phyloP scores from a whole-genome alignment of 1,140 invertebrate genomes.

The Orius insidiosus region DNA sequence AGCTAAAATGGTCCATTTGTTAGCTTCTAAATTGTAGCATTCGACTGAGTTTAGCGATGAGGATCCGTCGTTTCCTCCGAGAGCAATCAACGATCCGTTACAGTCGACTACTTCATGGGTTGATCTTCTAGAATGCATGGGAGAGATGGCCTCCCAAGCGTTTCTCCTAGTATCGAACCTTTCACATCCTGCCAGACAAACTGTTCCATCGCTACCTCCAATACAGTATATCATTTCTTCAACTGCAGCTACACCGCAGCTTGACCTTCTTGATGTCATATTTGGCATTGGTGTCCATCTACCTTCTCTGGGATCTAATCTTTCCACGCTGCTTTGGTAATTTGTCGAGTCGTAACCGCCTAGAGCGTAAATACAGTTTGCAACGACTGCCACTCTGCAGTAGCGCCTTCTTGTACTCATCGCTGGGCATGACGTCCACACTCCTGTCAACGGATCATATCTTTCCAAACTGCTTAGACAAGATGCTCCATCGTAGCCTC shows the following conservation, averaged over 20 bases:
- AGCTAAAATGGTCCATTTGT: slow-evolving; percentile 45
- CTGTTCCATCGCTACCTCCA: slow-evolving; percentile 49
- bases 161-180: slow-evolving; percentile 41
- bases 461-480: slow-evolving; percentile 47
- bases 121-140: slow-evolving; percentile 46
- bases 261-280: slow-evolving; percentile 40
- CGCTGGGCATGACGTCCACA: slow-evolving; percentile 46
- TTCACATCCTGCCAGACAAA: slow-evolving; percentile 47
- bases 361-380: slow-evolving; percentile 44
- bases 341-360: slow-evolving; percentile 52
- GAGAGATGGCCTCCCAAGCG: slow-evolving; percentile 44
- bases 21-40: slow-evolving; percentile 38
- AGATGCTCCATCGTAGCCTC: slow-evolving; percentile 57
- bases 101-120: slow-evolving; percentile 48
- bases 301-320: slow-evolving; percentile 43
- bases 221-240: slow-evolving; percentile 45
- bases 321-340: slow-evolving; percentile 47
- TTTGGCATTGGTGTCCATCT: slow-evolving; percentile 40
- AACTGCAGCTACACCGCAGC: slow-evolving; percentile 41
- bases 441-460: slow-evolving; percentile 44
- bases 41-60: slow-evolving; percentile 53
- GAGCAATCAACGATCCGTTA: slow-evolving; percentile 37
- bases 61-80: slow-evolving; percentile 50
- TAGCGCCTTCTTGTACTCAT: slow-evolving; percentile 45
- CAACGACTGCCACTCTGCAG: slow-evolving; percentile 42